Conservation (phyloP, 2,113 vertebrate species). For the Dromiciops gliroides region DNA sequence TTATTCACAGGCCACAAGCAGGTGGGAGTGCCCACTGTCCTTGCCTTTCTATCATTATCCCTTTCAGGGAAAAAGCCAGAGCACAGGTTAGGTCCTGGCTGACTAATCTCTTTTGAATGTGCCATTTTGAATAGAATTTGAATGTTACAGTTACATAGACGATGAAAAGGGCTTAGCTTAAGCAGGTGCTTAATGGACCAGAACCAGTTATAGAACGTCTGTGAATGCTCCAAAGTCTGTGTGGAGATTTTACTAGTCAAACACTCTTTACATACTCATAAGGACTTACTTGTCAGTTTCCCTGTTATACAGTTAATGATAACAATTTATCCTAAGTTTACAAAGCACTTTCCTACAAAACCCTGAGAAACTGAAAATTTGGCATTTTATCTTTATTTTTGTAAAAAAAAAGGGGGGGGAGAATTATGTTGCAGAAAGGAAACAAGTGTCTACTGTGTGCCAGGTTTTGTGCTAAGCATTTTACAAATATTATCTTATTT, state of each 20-base stretch:
- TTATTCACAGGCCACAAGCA: background rate
- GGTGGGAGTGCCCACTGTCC: background rate
- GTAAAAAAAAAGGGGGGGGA: background rate
- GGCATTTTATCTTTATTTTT: background rate
- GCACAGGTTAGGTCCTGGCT: background rate
- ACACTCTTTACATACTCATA: background rate
- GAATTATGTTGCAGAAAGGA: background rate
- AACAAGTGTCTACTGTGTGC: background rate
- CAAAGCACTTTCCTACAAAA: background rate
- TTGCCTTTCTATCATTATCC: background rate
- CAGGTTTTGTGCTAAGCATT: background rate
- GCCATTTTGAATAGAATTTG: too few species aligned
- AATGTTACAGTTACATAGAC: background rate
- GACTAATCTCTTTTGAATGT: background rate
- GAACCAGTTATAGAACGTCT: background rate
- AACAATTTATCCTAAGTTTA: background rate
- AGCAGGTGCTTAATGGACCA: background rate
- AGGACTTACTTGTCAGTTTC: background rate
- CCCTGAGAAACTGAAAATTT: background rate
- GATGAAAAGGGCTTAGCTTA: background rate
- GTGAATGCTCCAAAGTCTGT: background rate
- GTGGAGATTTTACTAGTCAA: background rate
- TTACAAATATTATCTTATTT: background rate
- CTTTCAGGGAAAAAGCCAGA: background rate
- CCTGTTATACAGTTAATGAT: background rate